Evolutionary conservation across 2,113 vertebrate genomes (phyloP), one percentile per base, ranked within the genome.

Genomic region (Mustelus asterias): DNA sequence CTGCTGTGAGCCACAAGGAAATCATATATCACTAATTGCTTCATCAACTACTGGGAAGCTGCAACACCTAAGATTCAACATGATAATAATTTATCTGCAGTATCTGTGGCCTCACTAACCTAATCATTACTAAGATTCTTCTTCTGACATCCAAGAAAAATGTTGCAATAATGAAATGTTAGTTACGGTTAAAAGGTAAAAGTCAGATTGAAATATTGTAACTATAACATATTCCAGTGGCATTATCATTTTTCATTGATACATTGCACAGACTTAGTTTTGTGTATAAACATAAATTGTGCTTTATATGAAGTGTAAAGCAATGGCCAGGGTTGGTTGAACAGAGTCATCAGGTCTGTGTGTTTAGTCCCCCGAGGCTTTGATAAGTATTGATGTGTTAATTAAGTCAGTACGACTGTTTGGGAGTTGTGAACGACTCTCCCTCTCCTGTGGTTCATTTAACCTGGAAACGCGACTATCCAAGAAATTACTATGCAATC

Each of bases 21-120:
- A 63, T 33, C 58, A 92, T 63, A 63, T 92, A 63, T 92, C n/a
- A 92, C 58, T 63, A 92, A 92, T 63, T 63, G 58, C 33, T 63
- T 63, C 29, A 92, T 92, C 58, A 92, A 3, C 88, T 63, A 63
- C 88, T 63, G 89, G 58, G 89, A 92, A 63, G 26, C 58, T 60
- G 54, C 88, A 90, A n/a, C 88, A 90, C 88, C 54, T 92, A 58
- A 92, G 89, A 63, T 92, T 63, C 54, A 92, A 92, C 29, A 63
- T 37, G 58, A 92, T 92, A n/a, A 90, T 90, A 92, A 92, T 92
- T 92, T 33, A 92, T 60, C 89, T 92, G 89, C 54, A 33, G 29
- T 92, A 8, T 22, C 44, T 86, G 85, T 22, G 44, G 41, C 41
- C 22, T 92, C 26, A 63, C 89, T 63, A 63, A 63, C 60, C 58